Base-by-base conservation (phyloP, 2,113 vertebrate species). In the Phaetusa simplex region DNA sequence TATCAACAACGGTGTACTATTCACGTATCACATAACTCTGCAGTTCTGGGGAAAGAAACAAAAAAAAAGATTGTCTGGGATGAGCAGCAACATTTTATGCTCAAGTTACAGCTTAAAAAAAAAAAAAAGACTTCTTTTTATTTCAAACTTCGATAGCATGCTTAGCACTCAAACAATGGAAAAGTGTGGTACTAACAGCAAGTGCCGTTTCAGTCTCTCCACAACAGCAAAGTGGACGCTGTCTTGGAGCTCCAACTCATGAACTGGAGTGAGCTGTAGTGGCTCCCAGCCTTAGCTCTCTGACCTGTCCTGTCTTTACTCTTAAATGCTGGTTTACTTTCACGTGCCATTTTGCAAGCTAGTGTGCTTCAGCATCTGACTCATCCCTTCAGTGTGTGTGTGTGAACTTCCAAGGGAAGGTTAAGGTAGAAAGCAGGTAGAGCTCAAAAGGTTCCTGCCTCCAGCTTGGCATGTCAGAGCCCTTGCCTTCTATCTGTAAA, bases 1-100 rank as follows among this genome's bases (percentile, higher is more conserved):
- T 98, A 97, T 96, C 92, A 96, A 97, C 88, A 97, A 91, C 93
- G 96, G 91, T 97, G 95, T 88, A 97, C 96, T 94, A 96, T 95
- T 95, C 95, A 96, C 8, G 2, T 53, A 61, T 94, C 89, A 93
- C 80, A 85, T 84, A 80, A 22, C 77, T 95, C 81, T 76, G 74
- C 92, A 29, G 85, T 43, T 90, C 98, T 98, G 89, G 42, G 93
- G 94, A 43, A 53, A 82, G 14, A 20, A 43, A 45, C 45, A 30
- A 86, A 19, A 69, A 36, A 23, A 50, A 65, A 72, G 21, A 81
- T 32, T 50, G 50, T 73, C 82, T 5, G 22, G 76, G 64, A 89
- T 85, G 29, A 91, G 40, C 29, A 90, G 89, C 49, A 95, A 45
- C 18, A 5, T 38, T 90, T 58, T 52, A 24, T 40, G 22, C 29